Evolutionary conservation across 2,797 vertebrate genomes (phyloP), one percentile per base, ranked within the genome.

Genomic region (Hippocampus kuda): DNA sequence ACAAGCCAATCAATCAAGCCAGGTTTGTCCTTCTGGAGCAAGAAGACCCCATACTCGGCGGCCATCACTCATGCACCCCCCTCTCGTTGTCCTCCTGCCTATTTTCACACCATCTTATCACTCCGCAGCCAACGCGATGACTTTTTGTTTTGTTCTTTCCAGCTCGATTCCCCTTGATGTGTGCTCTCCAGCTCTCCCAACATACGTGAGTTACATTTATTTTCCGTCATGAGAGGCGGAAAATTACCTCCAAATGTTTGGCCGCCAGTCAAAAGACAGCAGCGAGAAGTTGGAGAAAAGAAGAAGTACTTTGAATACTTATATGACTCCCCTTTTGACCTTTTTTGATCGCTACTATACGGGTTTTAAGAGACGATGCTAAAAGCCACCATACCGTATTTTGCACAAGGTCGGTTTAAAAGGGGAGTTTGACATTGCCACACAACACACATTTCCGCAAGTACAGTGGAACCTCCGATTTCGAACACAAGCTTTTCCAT

Each of bases 231-330:
- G 75, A 88, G 79, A 86, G 84, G 83, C 79, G 80, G 74, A 87
- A 85, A 91, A 91, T 90, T 84, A 89, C 84, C 87, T 89, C 87
- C 83, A 87, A 89, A 89, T 90, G 85, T 91, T 89, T 91, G 87
- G 84, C 83, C 82, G 69, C 71, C 68, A 76, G 75, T 89, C 84
- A 84, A 79, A 77, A 65, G 65, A 73, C 79, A 84, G 75, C 66
- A 20, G 53, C n/a, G n/a, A 34, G 51, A 67, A 24, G 49, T 41
- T 53, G 26, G 68, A 27, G 41, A 77, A 74, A 77, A 73, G 42
- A 60, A 72, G 65, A 70, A 56, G 66, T 67, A 59, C 65, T 76
- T 69, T 70, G 56, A 70, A 54, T 53, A 20, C 26, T 51, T 38
- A 53, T 41, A 66, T 66, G 44, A 65, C 63, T 65, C 44, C 63